Conservation (phyloP, 2,113 vertebrate genomes). For the Saimiri boliviensis region DNA sequence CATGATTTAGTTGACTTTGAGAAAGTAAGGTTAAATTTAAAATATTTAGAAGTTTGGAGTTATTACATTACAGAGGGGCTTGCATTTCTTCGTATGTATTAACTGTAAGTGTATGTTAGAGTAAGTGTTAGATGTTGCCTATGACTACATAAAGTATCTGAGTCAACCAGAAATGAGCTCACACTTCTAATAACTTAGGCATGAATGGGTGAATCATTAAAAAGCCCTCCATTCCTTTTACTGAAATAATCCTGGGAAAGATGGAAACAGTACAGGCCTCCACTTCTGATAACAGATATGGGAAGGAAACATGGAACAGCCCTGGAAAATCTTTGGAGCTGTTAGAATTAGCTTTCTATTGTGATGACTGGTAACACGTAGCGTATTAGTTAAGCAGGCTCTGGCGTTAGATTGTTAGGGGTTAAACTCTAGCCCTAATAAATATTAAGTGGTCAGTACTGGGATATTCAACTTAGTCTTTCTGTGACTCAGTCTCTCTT, state of each 20-base stretch:
- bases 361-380: too few species aligned
- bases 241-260: not conserved
- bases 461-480: not conserved
- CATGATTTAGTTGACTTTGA: not conserved
- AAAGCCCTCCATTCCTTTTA: not conserved
- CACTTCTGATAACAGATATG: not conserved
- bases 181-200: constrained; percentile 5
- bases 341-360: not conserved
- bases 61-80: not conserved
- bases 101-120: not conserved
- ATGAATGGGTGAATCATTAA: not conserved
- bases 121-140: not conserved
- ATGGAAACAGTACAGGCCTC: not conserved
- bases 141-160: not conserved
- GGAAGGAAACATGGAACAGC: not conserved
- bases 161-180: constrained; percentile 30
- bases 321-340: not conserved
- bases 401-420: not conserved
- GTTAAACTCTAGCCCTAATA: not conserved
- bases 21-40: constrained; percentile 36
- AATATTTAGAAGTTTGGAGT: not conserved
- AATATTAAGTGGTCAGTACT: not conserved
- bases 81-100: not conserved
- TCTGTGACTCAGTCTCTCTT: not conserved
- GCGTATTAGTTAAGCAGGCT: not conserved